Evolutionary conservation across 1,140 invertebrate species (phyloP).

Genomic region (Aphelenchoides besseyi): DNA sequence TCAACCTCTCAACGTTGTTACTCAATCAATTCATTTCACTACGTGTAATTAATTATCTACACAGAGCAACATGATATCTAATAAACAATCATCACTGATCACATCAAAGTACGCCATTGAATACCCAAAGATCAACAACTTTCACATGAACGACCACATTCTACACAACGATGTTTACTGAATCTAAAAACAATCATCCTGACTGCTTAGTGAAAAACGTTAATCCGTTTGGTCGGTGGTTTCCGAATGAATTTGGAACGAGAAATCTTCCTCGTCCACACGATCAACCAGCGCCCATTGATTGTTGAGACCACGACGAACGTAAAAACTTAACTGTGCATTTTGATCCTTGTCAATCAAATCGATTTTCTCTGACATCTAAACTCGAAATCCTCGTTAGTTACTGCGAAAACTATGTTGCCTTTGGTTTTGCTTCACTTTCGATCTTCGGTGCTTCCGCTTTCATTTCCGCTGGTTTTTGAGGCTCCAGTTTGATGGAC

Average conservation of each 20-base stretch:
- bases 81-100: not conserved
- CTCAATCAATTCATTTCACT: not conserved
- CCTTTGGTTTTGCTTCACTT: not conserved
- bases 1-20: too few relatives aligned
- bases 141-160: slow-evolving; percentile 13
- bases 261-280: not conserved
- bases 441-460: not conserved
- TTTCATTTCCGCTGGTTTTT: not conserved
- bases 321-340: not conserved
- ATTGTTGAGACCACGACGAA: not conserved
- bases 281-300: not conserved
- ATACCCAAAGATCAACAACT: slow-evolving; percentile 6
- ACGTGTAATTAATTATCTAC: not conserved
- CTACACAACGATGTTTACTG: too few relatives aligned
- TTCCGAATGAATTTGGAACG: not conserved
- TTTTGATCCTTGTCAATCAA: not conserved
- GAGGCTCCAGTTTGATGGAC: not conserved
- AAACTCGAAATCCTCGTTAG: too few relatives aligned
- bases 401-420: too few relatives aligned
- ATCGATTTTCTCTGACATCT: not conserved
- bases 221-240: not conserved
- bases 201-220: too few relatives aligned
- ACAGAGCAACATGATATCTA: slow-evolving; percentile 1
- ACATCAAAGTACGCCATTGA: too few relatives aligned
- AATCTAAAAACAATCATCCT: too few relatives aligned